Evolutionary conservation across 2,888 invertebrate species (phyloP), one percentile per base, ranked within the genome.

Genomic region (Drepanosiphum platanoidis): DNA sequence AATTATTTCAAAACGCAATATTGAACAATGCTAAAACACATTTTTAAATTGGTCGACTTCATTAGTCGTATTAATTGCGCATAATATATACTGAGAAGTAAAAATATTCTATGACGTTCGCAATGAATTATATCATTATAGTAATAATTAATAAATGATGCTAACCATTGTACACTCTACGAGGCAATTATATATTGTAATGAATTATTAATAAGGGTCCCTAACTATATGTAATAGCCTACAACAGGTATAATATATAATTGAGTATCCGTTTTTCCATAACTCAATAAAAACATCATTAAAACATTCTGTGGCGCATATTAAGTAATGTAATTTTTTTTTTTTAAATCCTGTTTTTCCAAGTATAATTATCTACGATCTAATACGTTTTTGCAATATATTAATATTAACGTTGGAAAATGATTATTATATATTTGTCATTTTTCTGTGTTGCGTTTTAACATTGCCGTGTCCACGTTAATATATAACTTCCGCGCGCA

Each of bases 181-280:
- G 30, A 32, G 13, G 13, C n/a, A 58, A 58, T 34, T 52, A 30
- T 34, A 18, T 32, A 30, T 52, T 1, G 74, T 58, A 58, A 75
- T 58, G 58, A 34, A 58, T 58, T 58, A 34, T 75, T 64, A 74
- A 74, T 74, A 34, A 52, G 46, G 18, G 1, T n/a, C 36, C 27
- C 22, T 22, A 13, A 68, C 22, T 22, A 8, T 2, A 27, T 70
- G 27, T 39, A n/a, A n/a, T 22, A 15, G 32, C 36, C 18, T 22
- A 22, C 34, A 61, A 64, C 61, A 8, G 1, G 7, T 32, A 61
- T 68, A 68, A 34, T 22, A 36, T 68, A 34, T 22, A 34, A 34
- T 34, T n/a, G 9, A 46, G 8, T 75, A 27, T 30, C 22, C 74
- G 11, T 18, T n/a, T n/a, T n/a, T n/a, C n/a, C 8, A 3, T 34